These are phyloP conservation scores for Diploptera punctata DNA, from an alignment of 2,888 invertebrate genomes.

Conservation along the genomic window DNA sequence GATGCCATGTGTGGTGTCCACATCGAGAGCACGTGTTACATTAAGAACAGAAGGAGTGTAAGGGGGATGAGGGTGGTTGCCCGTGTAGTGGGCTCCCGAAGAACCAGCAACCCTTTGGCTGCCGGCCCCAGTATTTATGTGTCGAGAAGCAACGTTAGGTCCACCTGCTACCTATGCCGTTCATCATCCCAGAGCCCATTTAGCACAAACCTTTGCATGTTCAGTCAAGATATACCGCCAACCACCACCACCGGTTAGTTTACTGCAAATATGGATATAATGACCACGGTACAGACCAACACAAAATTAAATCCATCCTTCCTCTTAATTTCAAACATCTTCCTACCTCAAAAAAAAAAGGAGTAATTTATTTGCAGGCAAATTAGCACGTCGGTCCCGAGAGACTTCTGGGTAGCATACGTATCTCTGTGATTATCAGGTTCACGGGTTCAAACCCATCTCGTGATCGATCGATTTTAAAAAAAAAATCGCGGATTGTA, in stretches of 20 bases:
- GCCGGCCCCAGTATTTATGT: constrained; percentile 20
- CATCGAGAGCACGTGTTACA: constrained; percentile 22
- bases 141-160: constrained; percentile 49
- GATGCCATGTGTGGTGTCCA: not conserved
- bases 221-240: constrained; percentile 42
- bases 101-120: constrained; percentile 23
- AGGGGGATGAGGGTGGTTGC: no score
- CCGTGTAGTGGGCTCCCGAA: constrained; percentile 24
- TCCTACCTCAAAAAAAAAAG: no score
- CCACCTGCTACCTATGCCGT: constrained; percentile 51
- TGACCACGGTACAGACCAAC: constrained; percentile 40
- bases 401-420: no score
- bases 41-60: constrained; percentile 27
- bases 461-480: no score
- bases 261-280: constrained; percentile 45
- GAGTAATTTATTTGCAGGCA: no score
- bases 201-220: constrained; percentile 44
- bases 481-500: no score
- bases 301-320: constrained; percentile 35
- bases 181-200: constrained; percentile 49
- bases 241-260: constrained; percentile 37
- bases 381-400: no score
- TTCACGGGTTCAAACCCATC: no score
- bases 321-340: not conserved
- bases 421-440: no score